Conservation (phyloP, 1,140 invertebrate species). For the Drosophila burlai region DNA sequence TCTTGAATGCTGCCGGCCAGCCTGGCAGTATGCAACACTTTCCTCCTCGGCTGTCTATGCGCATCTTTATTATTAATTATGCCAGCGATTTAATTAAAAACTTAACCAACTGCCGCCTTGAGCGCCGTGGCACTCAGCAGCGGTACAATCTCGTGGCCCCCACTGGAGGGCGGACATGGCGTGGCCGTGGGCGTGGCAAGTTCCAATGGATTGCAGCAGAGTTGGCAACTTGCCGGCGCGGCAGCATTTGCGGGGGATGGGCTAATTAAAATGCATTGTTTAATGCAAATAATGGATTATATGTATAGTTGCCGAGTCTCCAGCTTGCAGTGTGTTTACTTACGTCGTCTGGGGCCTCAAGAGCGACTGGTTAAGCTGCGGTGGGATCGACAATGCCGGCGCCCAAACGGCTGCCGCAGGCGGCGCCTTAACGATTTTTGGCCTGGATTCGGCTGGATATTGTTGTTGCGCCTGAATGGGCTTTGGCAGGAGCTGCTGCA, state of each 20-base stretch:
- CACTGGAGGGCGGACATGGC: slow-evolving; percentile 22
- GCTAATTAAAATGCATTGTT: slow-evolving; percentile 81
- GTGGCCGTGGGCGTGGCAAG: slow-evolving; percentile 9
- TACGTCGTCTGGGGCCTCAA: slow-evolving; percentile 47
- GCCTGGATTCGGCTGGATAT: slow-evolving; percentile 53
- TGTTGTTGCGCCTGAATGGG: slow-evolving; percentile 55
- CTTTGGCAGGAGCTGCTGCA: slow-evolving; percentile 43
- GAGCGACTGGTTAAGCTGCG: slow-evolving; percentile 10
- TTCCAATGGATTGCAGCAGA: slow-evolving; percentile 40
- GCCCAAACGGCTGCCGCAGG: slow-evolving; percentile 47
- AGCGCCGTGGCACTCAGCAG: slow-evolving; percentile 57
- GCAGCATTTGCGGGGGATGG: slow-evolving; percentile 48
- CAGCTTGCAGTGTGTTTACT: slow-evolving; percentile 52
- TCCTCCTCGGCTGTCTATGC: slow-evolving; percentile 40
- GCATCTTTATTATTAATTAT: slow-evolving; percentile 71
- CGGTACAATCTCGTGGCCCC: slow-evolving; percentile 40
- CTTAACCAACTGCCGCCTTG: slow-evolving; percentile 68
- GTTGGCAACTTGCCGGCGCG: slow-evolving; percentile 41
- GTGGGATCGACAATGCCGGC: slow-evolving; percentile 18
- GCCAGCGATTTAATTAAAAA: slow-evolving; percentile 68
- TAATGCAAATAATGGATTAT: slow-evolving; percentile 63
- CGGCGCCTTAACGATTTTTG: slow-evolving; percentile 67
- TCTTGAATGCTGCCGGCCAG: slow-evolving; percentile 12
- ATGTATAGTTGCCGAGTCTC: slow-evolving; percentile 43
- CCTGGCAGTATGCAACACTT: slow-evolving; percentile 62